Evolutionary conservation across 2,888 invertebrate species (phyloP), one percentile per base, ranked within the genome.

Genomic region (Rhimphoctona megacephalus): DNA sequence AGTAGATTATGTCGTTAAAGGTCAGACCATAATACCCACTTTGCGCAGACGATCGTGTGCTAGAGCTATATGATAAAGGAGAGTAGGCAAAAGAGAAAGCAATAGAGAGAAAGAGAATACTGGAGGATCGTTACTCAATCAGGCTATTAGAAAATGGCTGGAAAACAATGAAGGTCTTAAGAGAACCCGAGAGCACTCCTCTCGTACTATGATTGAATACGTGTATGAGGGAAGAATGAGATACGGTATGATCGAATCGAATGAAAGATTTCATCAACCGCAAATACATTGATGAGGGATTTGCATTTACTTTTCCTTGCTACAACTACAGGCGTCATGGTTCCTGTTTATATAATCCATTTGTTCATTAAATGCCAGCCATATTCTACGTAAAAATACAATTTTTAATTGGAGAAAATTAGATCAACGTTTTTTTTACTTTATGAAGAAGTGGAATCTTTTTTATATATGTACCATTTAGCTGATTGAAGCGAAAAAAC

Each of bases 1-100:
- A 87, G 85, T 87, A 85, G 86, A 87, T 87, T 87, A 85, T 85
- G 86, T 82, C 86, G 86, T 87, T 87, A 85, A 87, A 87, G 86
- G 86, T 85, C 86, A 85, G 84, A 87, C 86, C 79, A 87, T 85
- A 87, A 87, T 87, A 87, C 86, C 86, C 84, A 85, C 86, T 85
- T 86, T 87, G 85, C 84, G 76, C 64, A 76, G 70, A 82, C 76
- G 74, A 76, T 82, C 84, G 79, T 82, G 79, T 82, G 86, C 76
- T 36, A 82, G 80, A 82, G 49, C 81, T 79, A 78, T 79, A 73
- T 81, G 82, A 87, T 85, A 82, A 85, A 79, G 70, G 70, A 70
- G 46, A 61, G 70, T 46, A 52, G 61, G 46, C 49, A 57, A 70
- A 61, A 39, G 67, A 79, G 72, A 69, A 74, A 70, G 54, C 36